Evolutionary conservation across 2,888 invertebrate species (phyloP), one percentile per base, ranked within the genome.

Genomic region (Perdita meconis): DNA sequence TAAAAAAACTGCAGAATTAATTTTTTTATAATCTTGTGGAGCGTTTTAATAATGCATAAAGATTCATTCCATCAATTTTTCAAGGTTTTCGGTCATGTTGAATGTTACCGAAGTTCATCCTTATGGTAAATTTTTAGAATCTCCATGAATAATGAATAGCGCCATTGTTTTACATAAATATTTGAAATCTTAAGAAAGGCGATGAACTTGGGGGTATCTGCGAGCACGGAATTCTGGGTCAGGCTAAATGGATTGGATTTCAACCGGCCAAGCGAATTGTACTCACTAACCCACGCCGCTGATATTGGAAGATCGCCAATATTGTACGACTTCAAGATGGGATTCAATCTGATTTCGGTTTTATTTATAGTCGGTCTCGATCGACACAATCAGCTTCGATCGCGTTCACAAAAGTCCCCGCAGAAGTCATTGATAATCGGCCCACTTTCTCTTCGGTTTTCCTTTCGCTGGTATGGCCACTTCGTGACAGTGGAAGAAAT

Each of bases 211-310:
- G 44, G 40, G 36, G 42, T 38, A n/a, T 42, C 26, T 40, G 38
- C n/a, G 63, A 77, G 60, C 69, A 65, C 61, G 56, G 69, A 56
- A 88, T 88, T 85, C 88, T 84, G 72, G 88, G 88, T 87, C 86
- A 88, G 60, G 63, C 82, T 73, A 84, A 82, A 88, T 86, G 86
- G 84, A 85, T 85, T 86, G 81, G 82, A 82, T 82, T 82, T 81
- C 70, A 40, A 68, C 66, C 68, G 59, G 77, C 68, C 64, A 57
- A 60, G 65, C 71, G 75, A 66, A 78, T 82, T 67, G 67, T 61
- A 50, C 53, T 75, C 65, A 42, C 34, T 57, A 68, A 71, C 42
- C 64, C 47, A 19, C 47, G 64, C 67, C 38, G 63, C 71, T 72
- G 78, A 77, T 77, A 85, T 86, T 86, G 86, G 86, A 85, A 78